These are phyloP conservation scores for Lucilia sericata DNA, from an alignment of 1,140 invertebrate species.

Conservation along the genomic window DNA sequence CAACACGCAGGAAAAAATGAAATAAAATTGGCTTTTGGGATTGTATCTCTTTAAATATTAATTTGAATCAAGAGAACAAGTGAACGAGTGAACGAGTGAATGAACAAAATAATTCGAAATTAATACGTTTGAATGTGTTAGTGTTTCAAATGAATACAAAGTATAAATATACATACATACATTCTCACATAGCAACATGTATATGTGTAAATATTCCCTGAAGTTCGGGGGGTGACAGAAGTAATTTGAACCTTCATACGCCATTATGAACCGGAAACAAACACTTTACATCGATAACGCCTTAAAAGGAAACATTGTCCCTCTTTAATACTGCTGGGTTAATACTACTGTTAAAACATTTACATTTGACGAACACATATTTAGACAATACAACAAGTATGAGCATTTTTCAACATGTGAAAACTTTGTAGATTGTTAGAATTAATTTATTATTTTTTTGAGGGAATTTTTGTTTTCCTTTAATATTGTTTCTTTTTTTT, in stretches of 20 bases:
- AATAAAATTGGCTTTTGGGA: neutral
- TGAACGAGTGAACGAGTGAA: neutral
- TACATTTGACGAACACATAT: neutral
- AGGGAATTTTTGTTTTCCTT: neutral
- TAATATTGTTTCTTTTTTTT: neutral
- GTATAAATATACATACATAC: neutral
- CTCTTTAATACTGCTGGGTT: no score
- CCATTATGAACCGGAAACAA: no score
- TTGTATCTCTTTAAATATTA: conserved; percentile 3
- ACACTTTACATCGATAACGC: no score
- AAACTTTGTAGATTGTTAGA: neutral
- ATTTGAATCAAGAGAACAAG: neutral
- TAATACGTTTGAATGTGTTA: conserved; percentile 9
- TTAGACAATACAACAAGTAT: neutral
- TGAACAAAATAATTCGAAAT: neutral
- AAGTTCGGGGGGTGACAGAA: no score
- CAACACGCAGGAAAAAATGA: neutral
- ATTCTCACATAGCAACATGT: neutral
- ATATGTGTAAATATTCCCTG: no score
- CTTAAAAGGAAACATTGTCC: no score
- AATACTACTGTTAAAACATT: neutral
- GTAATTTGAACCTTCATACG: no score
- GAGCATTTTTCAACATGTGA: neutral
- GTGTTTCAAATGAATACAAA: neutral
- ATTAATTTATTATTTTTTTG: neutral